A percentile compares a stretch with the other conserved stretches of the same genome.
Conservation (phyloP, 1,140 invertebrate species). For the Bradynema listronoti region DNA sequence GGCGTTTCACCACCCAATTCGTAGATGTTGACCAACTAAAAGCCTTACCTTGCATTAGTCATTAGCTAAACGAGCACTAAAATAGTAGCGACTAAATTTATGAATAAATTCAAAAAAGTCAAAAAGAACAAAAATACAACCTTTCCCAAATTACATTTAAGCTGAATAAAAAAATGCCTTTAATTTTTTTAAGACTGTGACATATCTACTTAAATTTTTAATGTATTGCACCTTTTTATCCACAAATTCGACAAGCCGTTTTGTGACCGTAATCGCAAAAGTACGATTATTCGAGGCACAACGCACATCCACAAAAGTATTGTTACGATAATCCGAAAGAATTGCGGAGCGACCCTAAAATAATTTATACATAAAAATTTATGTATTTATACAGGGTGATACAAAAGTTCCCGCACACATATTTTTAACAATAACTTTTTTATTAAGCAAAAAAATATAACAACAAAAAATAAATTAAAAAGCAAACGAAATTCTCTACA, state of each 20-base stretch:
- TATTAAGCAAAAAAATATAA: neutral
- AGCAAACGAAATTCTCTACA: no score
- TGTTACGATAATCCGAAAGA: conserved; percentile 47
- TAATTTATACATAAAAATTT: no score
- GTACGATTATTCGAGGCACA: conserved; percentile 43
- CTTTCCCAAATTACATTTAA: no score
- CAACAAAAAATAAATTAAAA: no score
- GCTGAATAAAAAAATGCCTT: no score
- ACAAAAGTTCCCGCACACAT: neutral
- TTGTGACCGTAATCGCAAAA: conserved; percentile 46
- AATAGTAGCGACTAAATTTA: no score
- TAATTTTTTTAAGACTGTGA: no score
- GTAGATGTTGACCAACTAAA: conserved; percentile 39
- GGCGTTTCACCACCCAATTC: conserved; percentile 38
- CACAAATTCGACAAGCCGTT: conserved; percentile 42
- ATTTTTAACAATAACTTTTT: conserved; percentile 16
- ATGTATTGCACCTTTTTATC: conserved; percentile 48
- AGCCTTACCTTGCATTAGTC: no score
- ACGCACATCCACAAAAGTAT: conserved; percentile 48
- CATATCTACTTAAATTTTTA: conserved; percentile 1
- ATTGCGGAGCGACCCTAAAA: conserved; percentile 46
- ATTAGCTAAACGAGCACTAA: no score
- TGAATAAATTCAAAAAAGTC: no score
- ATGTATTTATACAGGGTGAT: no score
- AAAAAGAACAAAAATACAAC: no score